Base-by-base conservation (phyloP, 2,113 vertebrate genomes). In the Erythrocercus mccallii region DNA sequence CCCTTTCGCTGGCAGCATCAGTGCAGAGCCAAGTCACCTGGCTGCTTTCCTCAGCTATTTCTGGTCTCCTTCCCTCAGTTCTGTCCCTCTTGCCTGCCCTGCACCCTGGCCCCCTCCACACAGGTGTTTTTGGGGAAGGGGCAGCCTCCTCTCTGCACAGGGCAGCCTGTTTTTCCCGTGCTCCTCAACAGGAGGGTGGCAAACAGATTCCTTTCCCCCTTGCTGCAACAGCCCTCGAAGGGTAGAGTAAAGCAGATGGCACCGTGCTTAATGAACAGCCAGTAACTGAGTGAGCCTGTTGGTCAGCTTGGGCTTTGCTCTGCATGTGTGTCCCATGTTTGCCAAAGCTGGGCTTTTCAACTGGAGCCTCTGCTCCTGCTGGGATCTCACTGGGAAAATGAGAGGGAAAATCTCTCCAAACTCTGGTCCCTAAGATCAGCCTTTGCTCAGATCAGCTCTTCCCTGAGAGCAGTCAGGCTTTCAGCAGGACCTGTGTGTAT, bases 301-400 rank as follows among this genome's bases (percentile, higher is more conserved):
- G 53, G 84, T 78, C 92, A 91, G 92, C 77, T 33, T 74, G 73
- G n/a, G 44, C 61, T 91, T 68, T 74, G 84, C 84, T 78, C 56
- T 66, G 73, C 3, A 0, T 6, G 7, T 69, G n/a, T 17, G 8
- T 54, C n/a, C 28, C 17, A 1, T 57, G 30, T 11, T 35, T 60
- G 45, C 2, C 3, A 80, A 31, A 7, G 56, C 68, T 58, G 28
- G 53, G 37, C 71, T 64, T 81, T 88, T 45, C 28, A 0, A 0
- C 3, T 47, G 88, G 38, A 68, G 38, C 37, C 57, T 71, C 31
- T 64, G 42, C 44, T 88, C 51, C 82, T 78, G 31, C 65, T 94
- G 68, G 20, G 42, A 61, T 64, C 51, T 68, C 28, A 3, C 31
- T 0, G 0, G 18, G 50, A 48, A 69, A 58, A 15, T 45, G 47